Conservation (phyloP, 2,888 invertebrate species). For the Bedellia somnulentella region DNA sequence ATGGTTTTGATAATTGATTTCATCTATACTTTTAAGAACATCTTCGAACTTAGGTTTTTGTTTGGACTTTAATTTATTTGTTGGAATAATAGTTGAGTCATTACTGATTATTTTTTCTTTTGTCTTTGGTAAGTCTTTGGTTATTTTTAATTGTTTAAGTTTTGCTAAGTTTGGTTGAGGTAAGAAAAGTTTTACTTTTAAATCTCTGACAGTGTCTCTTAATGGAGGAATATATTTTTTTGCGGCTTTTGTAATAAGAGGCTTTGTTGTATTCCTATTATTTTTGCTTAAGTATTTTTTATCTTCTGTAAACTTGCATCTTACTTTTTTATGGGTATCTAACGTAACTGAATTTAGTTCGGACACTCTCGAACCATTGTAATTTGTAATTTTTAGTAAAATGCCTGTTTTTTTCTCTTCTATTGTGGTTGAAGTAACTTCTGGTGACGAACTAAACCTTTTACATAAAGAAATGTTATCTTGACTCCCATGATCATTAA, state of each 20-base stretch:
- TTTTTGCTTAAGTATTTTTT: slow-evolving; percentile 22
- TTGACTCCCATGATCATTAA: too few relatives aligned
- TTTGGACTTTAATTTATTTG: slow-evolving; percentile 20
- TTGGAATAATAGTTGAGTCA: slow-evolving; percentile 9
- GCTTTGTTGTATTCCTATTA: too few relatives aligned
- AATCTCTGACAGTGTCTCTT: slow-evolving; percentile 32
- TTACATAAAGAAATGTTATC: slow-evolving; percentile 15
- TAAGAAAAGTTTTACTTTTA: slow-evolving; percentile 46
- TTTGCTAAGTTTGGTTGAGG: slow-evolving; percentile 42
- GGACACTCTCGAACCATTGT: slow-evolving; percentile 35
- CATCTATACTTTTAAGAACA: slow-evolving; percentile 53
- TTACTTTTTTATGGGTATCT: slow-evolving; percentile 16
- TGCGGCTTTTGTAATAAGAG: slow-evolving; percentile 49
- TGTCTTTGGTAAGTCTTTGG: slow-evolving; percentile 33
- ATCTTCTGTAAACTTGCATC: slow-evolving; percentile 38
- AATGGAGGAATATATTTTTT: slow-evolving; percentile 55
- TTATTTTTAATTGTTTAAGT: slow-evolving; percentile 38
- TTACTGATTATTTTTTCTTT: slow-evolving; percentile 14
- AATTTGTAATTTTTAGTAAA: slow-evolving; percentile 43
- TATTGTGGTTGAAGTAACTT: slow-evolving; percentile 50
- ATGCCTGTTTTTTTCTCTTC: slow-evolving; percentile 40
- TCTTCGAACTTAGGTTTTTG: slow-evolving; percentile 56
- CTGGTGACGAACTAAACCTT: slow-evolving; percentile 40
- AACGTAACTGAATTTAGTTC: slow-evolving; percentile 26
- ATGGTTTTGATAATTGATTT: slow-evolving; percentile 41